A percentile compares a stretch with the other conserved stretches of the same genome.
These are phyloP conservation scores for Tauraco erythrolophus DNA, from an alignment of 2,113 vertebrate species.

Conservation along the genomic window DNA sequence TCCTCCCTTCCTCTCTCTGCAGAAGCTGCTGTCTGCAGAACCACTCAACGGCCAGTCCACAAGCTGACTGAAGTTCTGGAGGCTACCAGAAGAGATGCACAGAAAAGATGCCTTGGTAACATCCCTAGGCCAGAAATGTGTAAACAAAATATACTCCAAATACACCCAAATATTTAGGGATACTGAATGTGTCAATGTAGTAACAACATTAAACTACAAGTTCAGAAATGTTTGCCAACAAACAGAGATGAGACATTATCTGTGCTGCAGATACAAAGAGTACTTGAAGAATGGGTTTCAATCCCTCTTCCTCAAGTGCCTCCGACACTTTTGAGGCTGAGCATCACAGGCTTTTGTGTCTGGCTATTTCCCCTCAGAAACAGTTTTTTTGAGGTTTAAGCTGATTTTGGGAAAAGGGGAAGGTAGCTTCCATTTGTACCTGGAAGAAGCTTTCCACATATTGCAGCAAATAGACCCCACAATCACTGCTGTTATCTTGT, in stretches of 20 bases:
- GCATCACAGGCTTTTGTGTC: not conserved
- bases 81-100: not conserved
- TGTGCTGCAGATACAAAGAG: not conserved
- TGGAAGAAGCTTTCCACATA: constrained; percentile 95
- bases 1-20: not conserved
- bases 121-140: rapidly evolving
- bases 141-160: not conserved
- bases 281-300: not conserved
- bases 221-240: not conserved
- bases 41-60: not conserved
- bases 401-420: not conserved
- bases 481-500: constrained; percentile 96
- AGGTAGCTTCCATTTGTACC: constrained; percentile 74
- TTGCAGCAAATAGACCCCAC: constrained; percentile 93
- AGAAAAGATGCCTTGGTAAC: not conserved
- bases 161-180: not conserved
- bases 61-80: not conserved
- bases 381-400: not conserved
- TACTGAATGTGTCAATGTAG: not conserved
- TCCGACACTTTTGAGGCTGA: not conserved
- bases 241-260: not conserved
- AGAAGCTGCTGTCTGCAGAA: not conserved
- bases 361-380: not conserved
- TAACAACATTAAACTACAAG: not conserved
- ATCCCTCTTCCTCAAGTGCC: not conserved